Percentiles rank a stretch among this genome's conserved stretches.
Conservation (phyloP, 2,888 invertebrate genomes). For the Chloroclysta siterata region DNA sequence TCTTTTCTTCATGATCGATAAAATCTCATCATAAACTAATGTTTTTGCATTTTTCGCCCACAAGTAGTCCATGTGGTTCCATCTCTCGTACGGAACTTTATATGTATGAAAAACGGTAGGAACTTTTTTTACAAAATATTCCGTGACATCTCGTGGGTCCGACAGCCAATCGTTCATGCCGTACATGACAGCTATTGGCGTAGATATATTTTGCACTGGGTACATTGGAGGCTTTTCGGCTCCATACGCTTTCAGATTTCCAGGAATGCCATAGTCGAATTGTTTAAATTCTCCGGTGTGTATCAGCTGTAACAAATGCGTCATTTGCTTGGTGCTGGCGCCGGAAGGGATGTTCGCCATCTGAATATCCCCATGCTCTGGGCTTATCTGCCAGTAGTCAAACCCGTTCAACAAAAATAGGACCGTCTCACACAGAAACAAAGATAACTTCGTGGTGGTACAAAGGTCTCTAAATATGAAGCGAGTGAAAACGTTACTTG, state of each 20-base stretch:
- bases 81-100: conserved; percentile 39
- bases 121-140: conserved; percentile 37
- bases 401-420: conserved; percentile 45
- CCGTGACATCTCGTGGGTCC: conserved; percentile 37
- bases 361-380: conserved; percentile 35
- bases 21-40: conserved; percentile 37
- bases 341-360: conserved; percentile 61
- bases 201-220: conserved; percentile 37
- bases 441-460: conserved; percentile 1
- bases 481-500: conserved; percentile 16
- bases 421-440: conserved; percentile 38
- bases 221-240: conserved; percentile 23
- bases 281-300: conserved; percentile 44
- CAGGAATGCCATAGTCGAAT: conserved; percentile 45
- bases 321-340: conserved; percentile 69
- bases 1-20: conserved; percentile 7
- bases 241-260: conserved; percentile 45
- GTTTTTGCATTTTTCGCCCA: conserved; percentile 45
- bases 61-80: conserved; percentile 51
- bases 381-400: conserved; percentile 44
- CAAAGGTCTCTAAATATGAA: conserved; percentile 19
- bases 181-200: conserved; percentile 45
- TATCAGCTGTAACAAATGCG: conserved; percentile 52
- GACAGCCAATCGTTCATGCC: conserved; percentile 48
- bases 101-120: conserved; percentile 44